These are phyloP conservation scores for Eulemur rubriventer DNA, from an alignment of 2,797 vertebrate species.

Conservation along the genomic window DNA sequence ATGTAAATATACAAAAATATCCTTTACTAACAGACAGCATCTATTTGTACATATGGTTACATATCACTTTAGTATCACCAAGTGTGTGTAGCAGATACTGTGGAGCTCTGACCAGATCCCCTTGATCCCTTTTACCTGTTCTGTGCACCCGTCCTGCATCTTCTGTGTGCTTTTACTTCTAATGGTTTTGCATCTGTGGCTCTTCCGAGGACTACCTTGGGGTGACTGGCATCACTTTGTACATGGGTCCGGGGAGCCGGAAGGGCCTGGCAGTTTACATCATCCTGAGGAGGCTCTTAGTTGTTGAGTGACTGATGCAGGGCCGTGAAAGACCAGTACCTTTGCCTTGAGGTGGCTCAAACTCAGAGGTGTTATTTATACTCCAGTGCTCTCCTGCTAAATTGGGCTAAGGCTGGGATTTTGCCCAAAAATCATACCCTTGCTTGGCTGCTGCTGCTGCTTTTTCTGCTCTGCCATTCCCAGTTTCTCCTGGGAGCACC, in stretches of 20 bases:
- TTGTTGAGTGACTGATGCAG: background rate
- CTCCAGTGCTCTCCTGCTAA: background rate
- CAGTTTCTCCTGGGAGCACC: background rate
- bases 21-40: background rate
- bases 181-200: background rate
- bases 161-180: background rate
- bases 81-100: background rate
- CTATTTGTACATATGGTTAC: background rate
- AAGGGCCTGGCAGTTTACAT: background rate
- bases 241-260: background rate
- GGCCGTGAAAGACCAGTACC: background rate
- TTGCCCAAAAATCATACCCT: background rate
- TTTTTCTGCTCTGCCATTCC: background rate
- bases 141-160: background rate
- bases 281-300: background rate
- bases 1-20: background rate
- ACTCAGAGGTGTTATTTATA: background rate
- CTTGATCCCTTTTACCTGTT: background rate
- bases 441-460: background rate
- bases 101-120: background rate
- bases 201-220: background rate
- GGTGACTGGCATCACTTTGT: background rate
- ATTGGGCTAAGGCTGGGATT: slow-evolving; percentile 1
- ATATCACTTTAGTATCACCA: background rate
- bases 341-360: background rate